These are phyloP conservation scores for Diadophis punctatus DNA, from an alignment of 2,113 vertebrate genomes.

Conservation along the genomic window DNA sequence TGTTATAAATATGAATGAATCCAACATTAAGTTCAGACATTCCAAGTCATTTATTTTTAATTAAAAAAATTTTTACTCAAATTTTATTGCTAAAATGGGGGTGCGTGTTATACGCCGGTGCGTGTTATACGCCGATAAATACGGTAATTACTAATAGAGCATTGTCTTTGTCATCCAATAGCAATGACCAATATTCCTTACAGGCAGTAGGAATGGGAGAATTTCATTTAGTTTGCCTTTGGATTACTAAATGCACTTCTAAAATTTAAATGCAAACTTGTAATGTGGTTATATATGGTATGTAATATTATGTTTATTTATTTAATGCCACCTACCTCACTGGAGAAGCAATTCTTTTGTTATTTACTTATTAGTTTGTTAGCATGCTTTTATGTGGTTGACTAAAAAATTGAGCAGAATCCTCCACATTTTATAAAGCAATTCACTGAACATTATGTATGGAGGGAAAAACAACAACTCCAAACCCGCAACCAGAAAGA, in stretches of 20 bases:
- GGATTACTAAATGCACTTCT: background rate
- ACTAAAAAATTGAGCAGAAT: background rate
- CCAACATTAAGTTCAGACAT: no score
- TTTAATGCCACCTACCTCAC: background rate
- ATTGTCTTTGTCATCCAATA: background rate
- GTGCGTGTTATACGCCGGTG: no score
- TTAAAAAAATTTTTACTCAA: no score
- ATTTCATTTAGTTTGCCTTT: background rate
- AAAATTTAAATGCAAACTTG: background rate
- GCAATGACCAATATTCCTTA: background rate
- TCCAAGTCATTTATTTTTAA: no score
- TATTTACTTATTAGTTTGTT: background rate
- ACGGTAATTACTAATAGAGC: background rate
- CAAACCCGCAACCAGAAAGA: background rate
- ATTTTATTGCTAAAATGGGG: no score
- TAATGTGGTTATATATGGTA: background rate
- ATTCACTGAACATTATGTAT: background rate
- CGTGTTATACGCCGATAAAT: no score
- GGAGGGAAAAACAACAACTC: no score
- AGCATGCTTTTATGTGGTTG: background rate
- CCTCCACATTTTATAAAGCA: background rate
- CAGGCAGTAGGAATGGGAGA: background rate
- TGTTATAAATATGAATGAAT: no score
- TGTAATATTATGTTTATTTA: background rate
- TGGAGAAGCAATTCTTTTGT: background rate